Base-by-base conservation (phyloP, 2,888 invertebrate species). In the Aporophyla lueneburgensis region DNA sequence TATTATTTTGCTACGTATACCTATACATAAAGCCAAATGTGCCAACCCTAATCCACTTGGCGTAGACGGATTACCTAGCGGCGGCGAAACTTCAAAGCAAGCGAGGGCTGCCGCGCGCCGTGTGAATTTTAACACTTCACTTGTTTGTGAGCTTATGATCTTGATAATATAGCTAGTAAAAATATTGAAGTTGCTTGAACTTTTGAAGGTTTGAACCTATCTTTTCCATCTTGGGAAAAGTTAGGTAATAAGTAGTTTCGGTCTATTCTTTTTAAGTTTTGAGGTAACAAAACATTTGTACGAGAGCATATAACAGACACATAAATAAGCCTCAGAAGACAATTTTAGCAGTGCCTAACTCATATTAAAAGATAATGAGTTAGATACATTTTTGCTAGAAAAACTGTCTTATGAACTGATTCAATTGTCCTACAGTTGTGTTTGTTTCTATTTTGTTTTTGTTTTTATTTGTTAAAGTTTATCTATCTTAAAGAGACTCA, bases 1-100 rank as follows among this genome's bases (percentile, higher is more conserved):
- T 84, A 86, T 85, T 82, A 84, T 87, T 74, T 75, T 69, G 70
- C 51, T 73, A 80, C 79, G 74, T 70, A 71, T 87, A 86, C 74
- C 70, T 87, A 84, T 58, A 70, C 2, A 46, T 69, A 53, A 2
- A 7, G 16, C 16, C 51, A 76, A 59, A 53, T 49, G 46, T 49
- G 33, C n/a, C 56, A 91, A 77, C 91, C 91, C 89, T 90, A 90
- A 91, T 88, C 89, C 88, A 88, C 82, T 86, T 80, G 63, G 79
- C 83, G 87, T 84, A 83, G 87, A 85, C 83, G 89, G 91, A 91
- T 93, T 89, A 93, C 92, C 92, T 91, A 85, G 84, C 82, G 86
- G 91, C 92, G 93, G 90, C 89, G 83, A 83, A 92, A 93, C 92
- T 92, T 93, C 93, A 93, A 93, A 93, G 91, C 75, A 78, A 78